Percentiles rank a stretch among this genome's conserved stretches.
phyloP scores from a whole-genome alignment of 2,888 invertebrate genomes.

The Noctuana brunneofusca region DNA sequence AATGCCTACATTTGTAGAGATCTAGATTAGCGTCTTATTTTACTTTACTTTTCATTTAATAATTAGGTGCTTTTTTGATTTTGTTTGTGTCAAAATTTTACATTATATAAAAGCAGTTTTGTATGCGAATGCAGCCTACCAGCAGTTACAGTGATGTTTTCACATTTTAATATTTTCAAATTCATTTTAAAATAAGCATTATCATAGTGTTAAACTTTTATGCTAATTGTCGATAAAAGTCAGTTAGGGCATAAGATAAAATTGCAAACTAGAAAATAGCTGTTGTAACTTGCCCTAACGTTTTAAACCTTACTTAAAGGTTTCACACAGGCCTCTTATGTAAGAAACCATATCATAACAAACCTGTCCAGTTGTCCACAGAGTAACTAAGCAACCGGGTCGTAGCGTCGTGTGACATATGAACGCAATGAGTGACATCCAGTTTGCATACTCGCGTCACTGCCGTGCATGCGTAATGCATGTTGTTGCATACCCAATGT shows the following conservation, averaged over 20 bases:
- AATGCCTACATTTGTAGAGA: not conserved
- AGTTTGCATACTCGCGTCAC: conserved; percentile 28
- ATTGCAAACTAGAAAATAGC: not conserved
- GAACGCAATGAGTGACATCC: conserved; percentile 30
- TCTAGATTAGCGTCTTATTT: too few species aligned
- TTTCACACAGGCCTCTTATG: not conserved
- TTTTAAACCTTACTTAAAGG: not conserved
- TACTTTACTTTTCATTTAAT: too few species aligned
- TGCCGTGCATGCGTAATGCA: conserved; percentile 26
- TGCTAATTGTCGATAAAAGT: not conserved
- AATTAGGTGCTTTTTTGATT: too few species aligned
- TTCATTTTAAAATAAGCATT: not conserved
- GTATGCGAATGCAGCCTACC: too few species aligned
- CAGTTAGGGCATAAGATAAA: not conserved
- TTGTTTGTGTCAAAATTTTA: too few species aligned
- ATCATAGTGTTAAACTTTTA: not conserved
- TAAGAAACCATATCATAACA: conserved; percentile 1
- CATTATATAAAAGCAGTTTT: too few species aligned
- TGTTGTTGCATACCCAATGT: conserved; percentile 11
- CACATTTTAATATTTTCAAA: too few species aligned
- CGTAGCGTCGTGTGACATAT: conserved; percentile 26
- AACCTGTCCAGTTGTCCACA: not conserved
- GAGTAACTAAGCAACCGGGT: not conserved
- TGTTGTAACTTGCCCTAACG: not conserved
- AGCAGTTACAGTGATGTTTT: too few species aligned